Base-by-base conservation (phyloP, 2,797 vertebrate species). In the Neoniphon sammara region DNA sequence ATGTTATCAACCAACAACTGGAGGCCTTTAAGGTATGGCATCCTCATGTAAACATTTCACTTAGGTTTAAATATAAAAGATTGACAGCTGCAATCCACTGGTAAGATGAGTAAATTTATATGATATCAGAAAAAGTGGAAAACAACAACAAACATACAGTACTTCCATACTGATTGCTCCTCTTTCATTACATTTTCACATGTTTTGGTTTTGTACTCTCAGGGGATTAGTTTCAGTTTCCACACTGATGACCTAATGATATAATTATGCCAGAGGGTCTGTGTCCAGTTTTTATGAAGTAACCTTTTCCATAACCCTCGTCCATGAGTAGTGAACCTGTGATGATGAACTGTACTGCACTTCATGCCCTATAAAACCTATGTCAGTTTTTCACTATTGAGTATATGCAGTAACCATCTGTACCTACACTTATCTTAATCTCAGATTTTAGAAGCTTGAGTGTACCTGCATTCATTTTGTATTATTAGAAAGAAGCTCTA, bases 1-100 rank as follows among this genome's bases (percentile, higher is more conserved):
- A 98, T 2, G 70, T 94, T 69, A 98, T 99, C 85, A 98, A 98
- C 90, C 96, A 98, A 58, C 98, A 99, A 88, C 92, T 98, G 75
- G 91, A 95, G 34, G 91, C 94, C 2, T 98, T 99, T 86, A 98
- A 97, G 97, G 98, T 99, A 96, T 81, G 93, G 69, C 64, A 1
- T 61, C 27, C 4, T 44, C 15, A 46, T 42, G 69, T 63, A 53
- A 20, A 60, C 10, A n/a, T 61, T 36, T 47, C 7, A 0, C 56
- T 69, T 2, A n/a, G 9, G 12, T 2, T 2, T 10, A 17, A 50
- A 70, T 20, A 21, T n/a, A 55, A 7, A n/a, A 39, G 27, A 52
- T 30, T 23, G 2, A 72, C 4, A 34, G n/a, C n/a, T n/a, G n/a
- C n/a, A n/a, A n/a, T 57, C 15, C 30, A 27, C 11, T 66, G 5